Percentiles rank a stretch among this genome's conserved stretches.
These are phyloP conservation scores for Andrena trimmerana DNA, from an alignment of 2,888 invertebrate species.

Conservation along the genomic window DNA sequence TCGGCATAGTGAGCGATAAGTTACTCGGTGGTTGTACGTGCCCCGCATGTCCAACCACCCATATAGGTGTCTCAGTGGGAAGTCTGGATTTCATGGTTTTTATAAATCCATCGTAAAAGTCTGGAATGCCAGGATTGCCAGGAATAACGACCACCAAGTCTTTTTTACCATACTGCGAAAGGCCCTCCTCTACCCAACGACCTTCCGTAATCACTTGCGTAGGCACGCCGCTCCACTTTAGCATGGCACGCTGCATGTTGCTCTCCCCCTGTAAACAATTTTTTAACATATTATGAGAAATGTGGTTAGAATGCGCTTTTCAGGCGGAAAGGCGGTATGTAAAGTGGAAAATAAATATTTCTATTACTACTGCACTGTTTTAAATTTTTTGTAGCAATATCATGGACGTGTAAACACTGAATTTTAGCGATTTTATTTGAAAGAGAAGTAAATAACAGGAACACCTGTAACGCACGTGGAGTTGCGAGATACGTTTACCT, in stretches of 20 bases:
- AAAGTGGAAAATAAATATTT: not conserved
- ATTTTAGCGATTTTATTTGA: not conserved
- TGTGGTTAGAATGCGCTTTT: not conserved
- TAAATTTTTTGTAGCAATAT: not conserved
- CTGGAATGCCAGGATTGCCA: conserved; percentile 95
- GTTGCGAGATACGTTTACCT: not conserved
- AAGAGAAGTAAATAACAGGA: not conserved
- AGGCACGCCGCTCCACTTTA: conserved; percentile 88
- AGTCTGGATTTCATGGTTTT: conserved; percentile 88
- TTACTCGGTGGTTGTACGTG: conserved; percentile 89
- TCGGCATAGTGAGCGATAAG: conserved; percentile 82
- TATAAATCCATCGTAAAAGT: conserved; percentile 93
- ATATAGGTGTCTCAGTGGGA: conserved; percentile 89
- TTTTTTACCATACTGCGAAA: conserved; percentile 80
- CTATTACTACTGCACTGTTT: not conserved
- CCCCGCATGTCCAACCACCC: conserved; percentile 93
- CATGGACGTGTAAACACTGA: not conserved
- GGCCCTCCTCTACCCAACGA: conserved; percentile 87
- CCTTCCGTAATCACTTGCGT: conserved; percentile 92
- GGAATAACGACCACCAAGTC: conserved; percentile 92
- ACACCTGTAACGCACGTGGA: too few species aligned
- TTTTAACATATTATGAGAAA: not conserved
- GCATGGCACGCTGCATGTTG: conserved; percentile 85
- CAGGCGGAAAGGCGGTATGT: not conserved
- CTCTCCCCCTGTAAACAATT: not conserved